phyloP scores from a whole-genome alignment of 2,113 vertebrate genomes.

The Sylvilagus bachmani region DNA sequence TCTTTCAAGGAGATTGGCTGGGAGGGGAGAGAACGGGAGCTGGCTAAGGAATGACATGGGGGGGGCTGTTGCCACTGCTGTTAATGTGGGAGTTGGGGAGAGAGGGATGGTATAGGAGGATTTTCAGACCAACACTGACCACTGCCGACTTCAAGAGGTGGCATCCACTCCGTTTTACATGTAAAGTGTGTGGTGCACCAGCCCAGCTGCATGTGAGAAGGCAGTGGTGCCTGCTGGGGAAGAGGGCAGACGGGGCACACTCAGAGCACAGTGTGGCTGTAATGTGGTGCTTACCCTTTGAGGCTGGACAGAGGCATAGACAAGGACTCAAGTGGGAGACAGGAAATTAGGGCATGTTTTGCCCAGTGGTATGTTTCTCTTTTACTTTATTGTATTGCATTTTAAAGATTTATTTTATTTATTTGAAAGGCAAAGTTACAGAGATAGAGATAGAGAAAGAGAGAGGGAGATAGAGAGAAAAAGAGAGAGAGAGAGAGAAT shows the following conservation, averaged over 20 bases:
- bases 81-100: not conserved
- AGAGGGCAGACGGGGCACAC: not conserved
- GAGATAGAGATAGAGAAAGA: too few species aligned
- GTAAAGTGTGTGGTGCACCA: not conserved
- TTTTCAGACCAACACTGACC: not conserved
- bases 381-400: too few species aligned
- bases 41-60: not conserved
- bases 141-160: not conserved
- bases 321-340: not conserved
- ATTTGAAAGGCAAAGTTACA: too few species aligned
- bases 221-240: not conserved
- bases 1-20: not conserved
- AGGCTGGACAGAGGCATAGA: not conserved
- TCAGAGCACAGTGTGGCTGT: not conserved
- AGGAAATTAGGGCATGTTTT: constrained; percentile 38
- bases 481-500: too few species aligned
- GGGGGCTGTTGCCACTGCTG: not conserved
- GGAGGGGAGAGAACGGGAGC: not conserved
- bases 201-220: not conserved
- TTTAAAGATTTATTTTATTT: too few species aligned
- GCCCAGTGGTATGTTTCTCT: not conserved
- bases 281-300: not conserved
- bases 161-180: not conserved
- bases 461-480: too few species aligned
- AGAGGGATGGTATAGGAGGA: not conserved